Evolutionary conservation across 2,113 vertebrate genomes (phyloP).

Genomic region (Desmodus rotundus): DNA sequence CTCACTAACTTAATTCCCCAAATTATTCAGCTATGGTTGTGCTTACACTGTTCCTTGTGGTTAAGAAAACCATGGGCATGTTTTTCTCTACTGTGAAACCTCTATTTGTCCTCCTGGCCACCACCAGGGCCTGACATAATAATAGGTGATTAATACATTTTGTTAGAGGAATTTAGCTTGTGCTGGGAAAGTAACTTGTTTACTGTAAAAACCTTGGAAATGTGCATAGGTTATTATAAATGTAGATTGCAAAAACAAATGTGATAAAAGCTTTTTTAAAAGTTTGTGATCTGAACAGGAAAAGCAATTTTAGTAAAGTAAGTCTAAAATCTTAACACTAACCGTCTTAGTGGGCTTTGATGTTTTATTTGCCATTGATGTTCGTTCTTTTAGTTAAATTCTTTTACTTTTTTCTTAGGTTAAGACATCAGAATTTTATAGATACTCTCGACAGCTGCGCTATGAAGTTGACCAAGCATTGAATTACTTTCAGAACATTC

Average conservation of each 20-base stretch:
- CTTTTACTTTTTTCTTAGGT: constrained; percentile 88
- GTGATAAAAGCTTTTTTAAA: constrained; percentile 27
- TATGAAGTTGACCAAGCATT: constrained; percentile 96
- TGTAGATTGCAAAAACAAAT: constrained; percentile 6
- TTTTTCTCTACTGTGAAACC: constrained; percentile 28
- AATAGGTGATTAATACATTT: not conserved
- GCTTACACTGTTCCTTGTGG: constrained; percentile 22
- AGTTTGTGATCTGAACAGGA: constrained; percentile 16
- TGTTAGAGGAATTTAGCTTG: constrained; percentile 21
- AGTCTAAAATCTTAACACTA: not conserved
- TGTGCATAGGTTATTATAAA: not conserved
- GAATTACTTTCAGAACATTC: constrained; percentile 96
- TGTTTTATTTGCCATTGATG: constrained; percentile 67
- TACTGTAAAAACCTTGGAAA: constrained; percentile 42
- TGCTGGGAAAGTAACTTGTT: constrained; percentile 1
- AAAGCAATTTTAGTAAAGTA: constrained; percentile 41
- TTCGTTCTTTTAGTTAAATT: constrained; percentile 71
- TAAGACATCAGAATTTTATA: constrained; percentile 99
- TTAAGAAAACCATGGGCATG: constrained; percentile 3
- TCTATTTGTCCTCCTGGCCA: not conserved
- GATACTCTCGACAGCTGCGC: constrained; percentile 95
- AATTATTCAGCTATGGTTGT: not conserved
- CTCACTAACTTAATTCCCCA: constrained; percentile 26
- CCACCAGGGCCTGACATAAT: not conserved
- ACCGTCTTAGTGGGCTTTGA: constrained; percentile 39